A percentile compares a stretch with the other conserved stretches of the same genome.
Conservation (phyloP, 2,113 vertebrate species). For the Dolichotis patagonum region DNA sequence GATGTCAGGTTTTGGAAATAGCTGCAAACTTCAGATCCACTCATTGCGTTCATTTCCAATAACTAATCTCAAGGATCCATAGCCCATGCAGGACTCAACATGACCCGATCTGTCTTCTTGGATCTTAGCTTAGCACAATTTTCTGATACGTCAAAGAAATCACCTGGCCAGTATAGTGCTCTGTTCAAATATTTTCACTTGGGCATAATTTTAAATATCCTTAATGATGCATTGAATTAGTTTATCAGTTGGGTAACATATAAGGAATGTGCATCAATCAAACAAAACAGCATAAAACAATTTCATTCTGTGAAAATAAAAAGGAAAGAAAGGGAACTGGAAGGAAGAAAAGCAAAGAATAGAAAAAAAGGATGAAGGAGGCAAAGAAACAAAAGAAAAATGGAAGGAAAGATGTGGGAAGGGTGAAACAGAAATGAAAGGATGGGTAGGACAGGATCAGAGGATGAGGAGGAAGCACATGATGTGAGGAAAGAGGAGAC, state of each 20-base stretch:
- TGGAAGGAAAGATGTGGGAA: neutral
- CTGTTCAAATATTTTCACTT: neutral
- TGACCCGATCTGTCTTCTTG: neutral
- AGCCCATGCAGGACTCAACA: neutral
- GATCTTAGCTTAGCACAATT: neutral
- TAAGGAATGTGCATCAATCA: neutral
- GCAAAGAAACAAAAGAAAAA: neutral
- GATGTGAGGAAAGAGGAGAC: neutral
- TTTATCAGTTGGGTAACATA: neutral
- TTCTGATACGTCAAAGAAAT: neutral
- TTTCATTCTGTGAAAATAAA: neutral
- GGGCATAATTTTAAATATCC: neutral
- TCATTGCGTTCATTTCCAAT: neutral
- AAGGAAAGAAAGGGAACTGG: neutral
- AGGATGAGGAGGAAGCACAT: neutral
- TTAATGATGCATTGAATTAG: neutral
- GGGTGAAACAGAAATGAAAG: neutral
- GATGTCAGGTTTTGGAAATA: neutral
- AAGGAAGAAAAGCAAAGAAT: neutral
- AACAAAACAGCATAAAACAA: neutral
- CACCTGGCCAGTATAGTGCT: neutral
- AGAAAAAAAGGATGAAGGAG: neutral
- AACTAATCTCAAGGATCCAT: neutral
- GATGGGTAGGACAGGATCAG: too few relatives aligned
- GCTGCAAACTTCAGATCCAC: neutral